phyloP scores from a whole-genome alignment of 2,797 vertebrate genomes.

The Sebastes umbrosus region DNA sequence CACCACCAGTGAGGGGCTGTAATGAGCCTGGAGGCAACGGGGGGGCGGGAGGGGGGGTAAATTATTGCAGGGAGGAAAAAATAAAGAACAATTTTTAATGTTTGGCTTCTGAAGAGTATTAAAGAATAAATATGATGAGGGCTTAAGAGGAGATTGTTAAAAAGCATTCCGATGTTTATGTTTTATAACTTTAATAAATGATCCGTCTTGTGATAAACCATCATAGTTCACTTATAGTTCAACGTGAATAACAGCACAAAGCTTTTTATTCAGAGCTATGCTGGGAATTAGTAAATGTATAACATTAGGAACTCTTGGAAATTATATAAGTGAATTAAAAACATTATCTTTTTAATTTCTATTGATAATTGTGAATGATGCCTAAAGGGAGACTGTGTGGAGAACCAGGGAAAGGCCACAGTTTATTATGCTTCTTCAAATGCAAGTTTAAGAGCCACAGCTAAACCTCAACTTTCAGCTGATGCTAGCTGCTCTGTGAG shows the following conservation, averaged over 20 bases:
- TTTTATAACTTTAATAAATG: neutral
- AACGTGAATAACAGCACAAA: neutral
- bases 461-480: neutral
- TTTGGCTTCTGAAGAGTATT: neutral
- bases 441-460: neutral
- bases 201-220: neutral
- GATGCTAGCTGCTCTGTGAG: neutral
- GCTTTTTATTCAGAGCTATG: neutral
- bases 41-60: neutral
- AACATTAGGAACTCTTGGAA: neutral
- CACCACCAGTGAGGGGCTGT: slow-evolving; percentile 25
- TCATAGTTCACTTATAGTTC: neutral
- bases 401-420: neutral
- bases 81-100: neutral
- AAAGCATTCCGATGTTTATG: neutral
- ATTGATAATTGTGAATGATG: slow-evolving; percentile 4
- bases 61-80: slow-evolving; percentile 15
- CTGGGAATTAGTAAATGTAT: neutral
- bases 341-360: slow-evolving; percentile 14
- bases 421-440: neutral
- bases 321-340: slow-evolving; percentile 8
- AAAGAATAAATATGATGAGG: neutral
- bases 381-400: neutral
- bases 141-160: neutral
- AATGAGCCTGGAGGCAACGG: slow-evolving; percentile 47